Evolutionary conservation across 2,113 vertebrate species (phyloP).

Genomic region (Panthera tigris): DNA sequence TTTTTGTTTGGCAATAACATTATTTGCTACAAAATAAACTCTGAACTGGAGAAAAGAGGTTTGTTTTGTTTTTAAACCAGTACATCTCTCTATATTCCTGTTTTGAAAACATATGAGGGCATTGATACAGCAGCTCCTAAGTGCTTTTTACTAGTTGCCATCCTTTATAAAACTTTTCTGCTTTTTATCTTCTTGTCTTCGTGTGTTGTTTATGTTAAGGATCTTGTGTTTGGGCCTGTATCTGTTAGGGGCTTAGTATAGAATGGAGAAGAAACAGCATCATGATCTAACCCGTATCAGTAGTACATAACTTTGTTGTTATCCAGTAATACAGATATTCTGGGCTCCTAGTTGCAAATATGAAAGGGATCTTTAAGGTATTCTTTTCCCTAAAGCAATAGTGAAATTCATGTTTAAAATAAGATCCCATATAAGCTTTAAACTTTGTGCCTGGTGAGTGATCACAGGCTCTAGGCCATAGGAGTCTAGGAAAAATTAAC

Average conservation of each 20-base stretch:
- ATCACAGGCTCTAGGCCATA: background rate
- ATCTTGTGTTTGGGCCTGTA: slow-evolving; percentile 11
- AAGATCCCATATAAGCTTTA: slow-evolving; percentile 32
- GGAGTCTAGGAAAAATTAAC: slow-evolving; percentile 30
- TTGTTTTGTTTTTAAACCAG: slow-evolving; percentile 3
- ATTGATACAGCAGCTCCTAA: background rate
- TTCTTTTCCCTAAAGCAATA: slow-evolving; percentile 14
- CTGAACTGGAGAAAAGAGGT: background rate
- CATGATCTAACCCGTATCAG: background rate
- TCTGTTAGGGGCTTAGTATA: background rate
- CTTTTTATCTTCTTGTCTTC: slow-evolving; percentile 35
- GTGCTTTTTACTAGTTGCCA: slow-evolving; percentile 21
- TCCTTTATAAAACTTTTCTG: slow-evolving; percentile 6
- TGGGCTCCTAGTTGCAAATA: background rate
- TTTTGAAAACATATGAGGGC: background rate
- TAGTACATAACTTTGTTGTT: background rate
- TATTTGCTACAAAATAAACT: slow-evolving; percentile 45
- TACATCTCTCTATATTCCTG: background rate
- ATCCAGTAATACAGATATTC: background rate
- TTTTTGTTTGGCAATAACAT: slow-evolving; percentile 39
- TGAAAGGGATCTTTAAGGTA: background rate
- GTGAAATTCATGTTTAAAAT: slow-evolving; percentile 40
- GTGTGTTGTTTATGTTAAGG: background rate
- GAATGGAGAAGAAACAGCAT: background rate
- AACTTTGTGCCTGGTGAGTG: background rate